A percentile compares a stretch with the other conserved stretches of the same genome.
phyloP scores from a whole-genome alignment of 2,888 invertebrate species.

The Brachycybe producta region DNA sequence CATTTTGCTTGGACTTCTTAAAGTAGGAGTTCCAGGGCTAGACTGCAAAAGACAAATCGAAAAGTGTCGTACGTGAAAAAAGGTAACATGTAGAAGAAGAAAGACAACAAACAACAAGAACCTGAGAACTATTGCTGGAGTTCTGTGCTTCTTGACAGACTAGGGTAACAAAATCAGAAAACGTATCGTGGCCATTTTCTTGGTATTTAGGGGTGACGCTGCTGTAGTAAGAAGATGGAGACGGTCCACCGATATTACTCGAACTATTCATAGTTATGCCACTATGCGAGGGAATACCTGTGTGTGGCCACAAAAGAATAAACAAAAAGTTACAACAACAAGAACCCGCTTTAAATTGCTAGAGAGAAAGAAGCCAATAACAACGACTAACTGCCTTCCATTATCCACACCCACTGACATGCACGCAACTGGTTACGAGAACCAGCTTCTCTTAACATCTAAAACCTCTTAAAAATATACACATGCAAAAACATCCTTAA shows the following conservation, averaged over 20 bases:
- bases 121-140: slow-evolving; percentile 38
- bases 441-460: no score
- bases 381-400: background rate
- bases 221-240: slow-evolving; percentile 21
- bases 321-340: background rate
- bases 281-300: slow-evolving; percentile 20
- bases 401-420: no score
- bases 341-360: background rate
- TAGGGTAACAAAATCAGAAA: slow-evolving; percentile 91
- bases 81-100: slow-evolving; percentile 9
- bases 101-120: background rate
- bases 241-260: slow-evolving; percentile 17
- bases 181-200: slow-evolving; percentile 69
- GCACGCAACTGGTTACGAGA: no score
- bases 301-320: no score
- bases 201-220: slow-evolving; percentile 51
- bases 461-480: no score
- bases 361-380: background rate
- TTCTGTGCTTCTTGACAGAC: slow-evolving; percentile 88
- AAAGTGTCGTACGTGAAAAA: slow-evolving; percentile 26
- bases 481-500: no score
- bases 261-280: slow-evolving; percentile 16
- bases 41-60: slow-evolving; percentile 28
- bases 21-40: slow-evolving; percentile 30
- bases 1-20: slow-evolving; percentile 44